A percentile compares a stretch with the other conserved stretches of the same genome.
These are phyloP conservation scores for Drosophila niveifrons DNA, from an alignment of 2,888 invertebrate genomes.

Conservation along the genomic window DNA sequence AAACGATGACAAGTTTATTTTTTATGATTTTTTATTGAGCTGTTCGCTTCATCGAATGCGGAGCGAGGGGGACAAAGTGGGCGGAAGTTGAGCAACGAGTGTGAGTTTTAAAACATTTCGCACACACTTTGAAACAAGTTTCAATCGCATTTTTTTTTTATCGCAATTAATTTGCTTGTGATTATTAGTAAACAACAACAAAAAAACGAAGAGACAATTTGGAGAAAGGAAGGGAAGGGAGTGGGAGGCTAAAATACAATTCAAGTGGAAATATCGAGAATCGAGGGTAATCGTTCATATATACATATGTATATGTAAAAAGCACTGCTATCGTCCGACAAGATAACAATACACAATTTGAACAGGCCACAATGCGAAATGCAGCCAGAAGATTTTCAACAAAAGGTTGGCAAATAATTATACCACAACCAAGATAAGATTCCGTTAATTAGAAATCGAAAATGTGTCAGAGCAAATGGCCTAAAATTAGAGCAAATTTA, in stretches of 20 bases:
- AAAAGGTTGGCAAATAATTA: slow-evolving; percentile 26
- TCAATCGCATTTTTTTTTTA: slow-evolving; percentile 36
- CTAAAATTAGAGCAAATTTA: slow-evolving; percentile 4
- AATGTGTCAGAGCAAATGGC: slow-evolving; percentile 27
- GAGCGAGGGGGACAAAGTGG: no score
- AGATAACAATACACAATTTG: slow-evolving; percentile 34
- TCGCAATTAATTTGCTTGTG: slow-evolving; percentile 43
- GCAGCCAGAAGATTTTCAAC: slow-evolving; percentile 15
- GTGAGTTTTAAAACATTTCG: slow-evolving; percentile 43
- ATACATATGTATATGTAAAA: slow-evolving; percentile 11
- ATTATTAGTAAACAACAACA: slow-evolving; percentile 1
- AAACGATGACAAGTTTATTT: slow-evolving; percentile 38
- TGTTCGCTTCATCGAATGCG: slow-evolving; percentile 5
- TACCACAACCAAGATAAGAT: slow-evolving; percentile 35
- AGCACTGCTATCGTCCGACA: slow-evolving; percentile 36
- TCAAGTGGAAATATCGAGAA: slow-evolving; percentile 25
- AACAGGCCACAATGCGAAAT: slow-evolving; percentile 30
- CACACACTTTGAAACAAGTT: slow-evolving; percentile 54
- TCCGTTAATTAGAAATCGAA: slow-evolving; percentile 29
- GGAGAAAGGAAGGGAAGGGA: not conserved
- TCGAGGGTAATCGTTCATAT: slow-evolving; percentile 41
- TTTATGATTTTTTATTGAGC: slow-evolving; percentile 12
- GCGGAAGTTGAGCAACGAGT: not conserved
- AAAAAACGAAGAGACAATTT: not conserved
- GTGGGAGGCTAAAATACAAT: slow-evolving; percentile 11